phyloP scores from a whole-genome alignment of 2,888 invertebrate genomes.

The Polydrusus cervinus region DNA sequence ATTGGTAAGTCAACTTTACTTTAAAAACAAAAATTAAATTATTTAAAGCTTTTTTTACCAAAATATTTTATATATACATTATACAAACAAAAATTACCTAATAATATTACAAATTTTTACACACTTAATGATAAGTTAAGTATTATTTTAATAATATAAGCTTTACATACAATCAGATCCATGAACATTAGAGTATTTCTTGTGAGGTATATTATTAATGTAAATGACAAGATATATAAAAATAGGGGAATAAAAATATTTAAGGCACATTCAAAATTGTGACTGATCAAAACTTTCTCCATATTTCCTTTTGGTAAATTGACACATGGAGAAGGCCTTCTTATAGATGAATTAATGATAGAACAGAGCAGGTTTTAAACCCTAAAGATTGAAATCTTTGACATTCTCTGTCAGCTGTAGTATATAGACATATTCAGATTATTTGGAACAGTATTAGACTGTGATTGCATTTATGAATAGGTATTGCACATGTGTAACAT shows the following conservation, averaged over 20 bases:
- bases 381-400: too few relatives aligned
- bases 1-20: constrained; percentile 23
- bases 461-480: too few relatives aligned
- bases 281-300: too few relatives aligned
- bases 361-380: neutral
- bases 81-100: constrained; percentile 36
- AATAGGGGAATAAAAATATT: constrained; percentile 23
- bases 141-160: constrained; percentile 18
- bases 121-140: constrained; percentile 51
- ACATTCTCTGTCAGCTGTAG: too few relatives aligned
- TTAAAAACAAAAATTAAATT: constrained; percentile 52
- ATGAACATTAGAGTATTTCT: constrained; percentile 44
- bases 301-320: too few relatives aligned
- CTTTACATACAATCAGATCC: constrained; percentile 49
- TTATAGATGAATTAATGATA: neutral
- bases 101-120: constrained; percentile 38
- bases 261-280: constrained; percentile 61
- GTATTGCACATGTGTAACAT: neutral
- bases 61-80: constrained; percentile 56
- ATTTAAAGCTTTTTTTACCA: constrained; percentile 62
- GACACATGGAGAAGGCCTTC: too few relatives aligned
- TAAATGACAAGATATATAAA: constrained; percentile 28
- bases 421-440: too few relatives aligned
- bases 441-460: too few relatives aligned
- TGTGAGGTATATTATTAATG: constrained; percentile 44